These are phyloP conservation scores for Monoplex corrugatus DNA, from an alignment of 2,888 invertebrate genomes.

Conservation along the genomic window DNA sequence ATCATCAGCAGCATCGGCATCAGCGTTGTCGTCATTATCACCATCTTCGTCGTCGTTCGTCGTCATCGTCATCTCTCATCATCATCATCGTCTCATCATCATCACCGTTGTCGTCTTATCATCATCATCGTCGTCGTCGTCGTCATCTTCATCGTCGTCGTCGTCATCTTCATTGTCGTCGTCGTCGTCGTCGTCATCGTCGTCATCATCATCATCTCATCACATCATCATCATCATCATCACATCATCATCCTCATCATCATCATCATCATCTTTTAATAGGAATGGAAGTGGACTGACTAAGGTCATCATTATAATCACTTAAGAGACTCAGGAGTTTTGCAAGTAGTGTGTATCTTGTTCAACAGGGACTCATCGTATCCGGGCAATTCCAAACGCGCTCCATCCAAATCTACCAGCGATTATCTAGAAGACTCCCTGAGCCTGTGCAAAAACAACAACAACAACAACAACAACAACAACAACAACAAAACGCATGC, in stretches of 20 bases:
- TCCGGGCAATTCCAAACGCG: no score
- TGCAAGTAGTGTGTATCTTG: no score
- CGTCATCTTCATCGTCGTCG: conserved; percentile 4
- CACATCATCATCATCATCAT: conserved; percentile 32
- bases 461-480: no score
- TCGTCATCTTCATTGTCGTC: background rate
- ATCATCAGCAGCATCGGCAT: background rate
- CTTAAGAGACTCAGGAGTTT: no score
- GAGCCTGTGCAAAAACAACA: no score
- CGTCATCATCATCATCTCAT: conserved; percentile 29
- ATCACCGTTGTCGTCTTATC: background rate
- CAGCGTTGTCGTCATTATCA: background rate
- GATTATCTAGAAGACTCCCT: no score
- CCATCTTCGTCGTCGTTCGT: background rate
- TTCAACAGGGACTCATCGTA: no score
- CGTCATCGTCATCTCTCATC: background rate
- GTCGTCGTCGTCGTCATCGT: background rate
- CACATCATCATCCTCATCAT: conserved; percentile 29
- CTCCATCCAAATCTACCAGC: no score
- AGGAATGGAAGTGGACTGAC: no score
- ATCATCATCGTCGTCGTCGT: background rate
- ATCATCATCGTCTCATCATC: background rate
- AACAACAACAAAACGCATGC: no score
- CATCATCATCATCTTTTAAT: conserved; percentile 17
- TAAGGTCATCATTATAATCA: no score